These are phyloP conservation scores for Argentina silus DNA, from an alignment of 2,797 vertebrate species.

Conservation along the genomic window DNA sequence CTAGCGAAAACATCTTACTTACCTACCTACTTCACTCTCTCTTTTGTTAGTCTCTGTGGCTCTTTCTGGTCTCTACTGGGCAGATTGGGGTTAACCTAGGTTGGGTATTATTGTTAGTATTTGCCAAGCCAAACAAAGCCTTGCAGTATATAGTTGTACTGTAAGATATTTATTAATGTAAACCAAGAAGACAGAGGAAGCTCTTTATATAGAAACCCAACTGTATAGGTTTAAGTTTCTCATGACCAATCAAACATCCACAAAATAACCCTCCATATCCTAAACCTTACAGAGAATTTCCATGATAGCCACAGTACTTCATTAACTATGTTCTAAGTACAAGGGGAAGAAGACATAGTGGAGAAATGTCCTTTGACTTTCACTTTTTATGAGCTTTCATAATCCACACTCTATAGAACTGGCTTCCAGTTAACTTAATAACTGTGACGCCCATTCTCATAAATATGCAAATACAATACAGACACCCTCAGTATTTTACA, in stretches of 20 bases:
- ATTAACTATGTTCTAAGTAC: constrained; percentile 16
- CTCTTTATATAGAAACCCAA: not conserved
- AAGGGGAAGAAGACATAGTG: constrained; percentile 32
- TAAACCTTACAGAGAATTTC: not conserved
- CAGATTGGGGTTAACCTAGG: not conserved
- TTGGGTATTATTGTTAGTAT: not conserved
- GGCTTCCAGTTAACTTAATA: constrained; percentile 69
- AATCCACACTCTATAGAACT: constrained; percentile 65
- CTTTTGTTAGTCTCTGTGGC: not conserved
- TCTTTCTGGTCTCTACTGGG: not conserved
- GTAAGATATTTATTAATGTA: not conserved
- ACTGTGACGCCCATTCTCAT: constrained; percentile 70
- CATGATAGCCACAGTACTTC: not conserved
- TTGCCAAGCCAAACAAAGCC: not conserved
- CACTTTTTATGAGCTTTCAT: constrained; percentile 66
- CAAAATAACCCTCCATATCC: not conserved
- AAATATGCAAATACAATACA: constrained; percentile 74
- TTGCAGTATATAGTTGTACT: not conserved
- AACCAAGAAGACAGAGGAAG: not conserved
- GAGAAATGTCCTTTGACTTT: constrained; percentile 62
- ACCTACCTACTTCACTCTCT: not conserved
- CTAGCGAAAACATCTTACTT: constrained; percentile 33
- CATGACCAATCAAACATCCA: not conserved
- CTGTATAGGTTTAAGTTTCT: not conserved
- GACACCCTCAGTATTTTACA: constrained; percentile 47